Evolutionary conservation across 2,888 invertebrate genomes (phyloP).

Genomic region (Platycnemis pennipes): DNA sequence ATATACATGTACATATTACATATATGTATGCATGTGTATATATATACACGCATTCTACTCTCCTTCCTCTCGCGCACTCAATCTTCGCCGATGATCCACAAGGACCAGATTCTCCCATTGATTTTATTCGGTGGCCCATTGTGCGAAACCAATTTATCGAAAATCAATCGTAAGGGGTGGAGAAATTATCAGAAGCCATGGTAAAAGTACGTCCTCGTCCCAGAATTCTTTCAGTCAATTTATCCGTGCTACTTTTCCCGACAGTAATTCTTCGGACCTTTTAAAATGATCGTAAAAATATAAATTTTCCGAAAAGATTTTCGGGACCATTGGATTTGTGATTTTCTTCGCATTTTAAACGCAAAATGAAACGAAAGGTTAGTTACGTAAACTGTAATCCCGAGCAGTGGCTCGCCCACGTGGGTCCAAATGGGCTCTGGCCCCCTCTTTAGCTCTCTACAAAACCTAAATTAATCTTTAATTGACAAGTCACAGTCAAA

Average conservation of each 20-base stretch:
- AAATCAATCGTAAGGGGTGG: not conserved
- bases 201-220: not conserved
- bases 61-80: not conserved
- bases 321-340: too few species aligned
- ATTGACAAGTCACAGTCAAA: too few species aligned
- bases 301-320: not conserved
- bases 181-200: not conserved
- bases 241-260: not conserved
- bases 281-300: not conserved
- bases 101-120: not conserved
- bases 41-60: too few species aligned
- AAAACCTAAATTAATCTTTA: too few species aligned
- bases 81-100: constrained; percentile 21
- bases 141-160: constrained; percentile 1
- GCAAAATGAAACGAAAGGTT: too few species aligned
- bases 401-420: too few species aligned
- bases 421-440: too few species aligned
- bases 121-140: not conserved
- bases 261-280: not conserved
- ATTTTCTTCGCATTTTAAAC: too few species aligned
- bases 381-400: too few species aligned
- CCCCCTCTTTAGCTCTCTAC: too few species aligned
- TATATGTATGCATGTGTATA: too few species aligned
- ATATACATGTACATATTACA: too few species aligned
- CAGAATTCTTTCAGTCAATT: not conserved